These are phyloP conservation scores for Cladopsammia gracilis DNA, from an alignment of 64 coral and sea anemone species.

Conservation along the genomic window DNA sequence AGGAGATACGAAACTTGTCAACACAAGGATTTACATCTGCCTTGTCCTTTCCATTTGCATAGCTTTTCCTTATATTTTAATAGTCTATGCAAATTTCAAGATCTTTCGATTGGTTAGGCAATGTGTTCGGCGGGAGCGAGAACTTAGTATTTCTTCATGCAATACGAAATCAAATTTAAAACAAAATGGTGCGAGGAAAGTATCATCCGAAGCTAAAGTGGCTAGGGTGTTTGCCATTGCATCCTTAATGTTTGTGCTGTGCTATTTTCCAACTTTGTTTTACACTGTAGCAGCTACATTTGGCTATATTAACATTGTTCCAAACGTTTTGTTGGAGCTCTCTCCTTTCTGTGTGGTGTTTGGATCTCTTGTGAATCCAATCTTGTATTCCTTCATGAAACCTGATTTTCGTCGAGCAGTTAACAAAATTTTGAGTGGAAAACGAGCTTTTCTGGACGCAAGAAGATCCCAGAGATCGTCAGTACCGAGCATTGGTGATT, in stretches of 20 bases:
- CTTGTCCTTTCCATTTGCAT: slow-evolving; percentile 40
- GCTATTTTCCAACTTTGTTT: slow-evolving; percentile 69
- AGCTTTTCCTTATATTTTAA: slow-evolving; percentile 46
- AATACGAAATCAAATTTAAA: neutral
- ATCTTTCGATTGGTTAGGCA: slow-evolving; percentile 50
- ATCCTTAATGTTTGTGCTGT: slow-evolving; percentile 59
- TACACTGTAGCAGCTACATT: slow-evolving; percentile 23
- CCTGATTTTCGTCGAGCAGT: slow-evolving; percentile 65
- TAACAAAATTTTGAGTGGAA: slow-evolving; percentile 49
- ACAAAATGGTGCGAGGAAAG: slow-evolving; percentile 5
- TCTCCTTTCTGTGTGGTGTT: slow-evolving; percentile 62
- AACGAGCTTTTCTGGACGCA: slow-evolving; percentile 14
- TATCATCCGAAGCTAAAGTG: slow-evolving; percentile 71
- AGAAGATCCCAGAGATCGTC: slow-evolving; percentile 40
- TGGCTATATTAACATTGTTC: neutral
- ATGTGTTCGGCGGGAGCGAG: slow-evolving; percentile 55
- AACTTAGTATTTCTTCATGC: slow-evolving; percentile 58
- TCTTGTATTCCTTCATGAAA: slow-evolving; percentile 73
- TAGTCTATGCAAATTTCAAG: slow-evolving; percentile 73
- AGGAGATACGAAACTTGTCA: slow-evolving; percentile 23
- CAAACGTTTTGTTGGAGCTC: slow-evolving; percentile 15
- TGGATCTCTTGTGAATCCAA: slow-evolving; percentile 60
- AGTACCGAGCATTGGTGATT: slow-evolving; percentile 8
- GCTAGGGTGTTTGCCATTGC: slow-evolving; percentile 74
- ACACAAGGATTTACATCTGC: slow-evolving; percentile 55